Evolutionary conservation across 2,113 vertebrate species (phyloP).

Genomic region (Tringa solitaria): DNA sequence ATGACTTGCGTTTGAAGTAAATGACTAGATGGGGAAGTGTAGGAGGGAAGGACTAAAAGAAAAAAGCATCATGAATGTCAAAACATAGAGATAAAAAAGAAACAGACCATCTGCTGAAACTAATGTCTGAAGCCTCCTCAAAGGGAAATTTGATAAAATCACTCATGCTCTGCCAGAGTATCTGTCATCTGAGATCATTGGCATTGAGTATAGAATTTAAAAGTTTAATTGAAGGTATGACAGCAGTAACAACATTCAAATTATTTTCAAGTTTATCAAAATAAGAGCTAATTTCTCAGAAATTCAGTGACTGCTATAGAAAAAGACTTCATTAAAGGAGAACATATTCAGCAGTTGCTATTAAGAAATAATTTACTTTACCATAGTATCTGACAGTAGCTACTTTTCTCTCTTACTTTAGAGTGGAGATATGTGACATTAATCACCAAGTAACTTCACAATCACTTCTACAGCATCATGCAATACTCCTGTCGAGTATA

Average conservation of each 20-base stretch:
- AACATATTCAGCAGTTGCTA: background rate
- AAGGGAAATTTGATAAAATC: background rate
- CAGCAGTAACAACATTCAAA: background rate
- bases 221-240: background rate
- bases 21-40: background rate
- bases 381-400: background rate
- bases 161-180: background rate
- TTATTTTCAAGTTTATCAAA: background rate
- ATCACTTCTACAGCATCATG: background rate
- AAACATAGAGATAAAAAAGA: background rate
- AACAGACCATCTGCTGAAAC: background rate
- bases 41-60: background rate
- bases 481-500: background rate
- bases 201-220: background rate
- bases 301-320: background rate
- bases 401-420: background rate
- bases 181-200: background rate
- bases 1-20: background rate
- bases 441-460: background rate
- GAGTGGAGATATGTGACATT: background rate
- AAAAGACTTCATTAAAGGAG: background rate
- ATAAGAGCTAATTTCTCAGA: background rate
- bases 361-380: background rate
- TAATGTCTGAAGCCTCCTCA: background rate
- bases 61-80: background rate